phyloP scores from a whole-genome alignment of 2,113 vertebrate species.

The Charina bottae region DNA sequence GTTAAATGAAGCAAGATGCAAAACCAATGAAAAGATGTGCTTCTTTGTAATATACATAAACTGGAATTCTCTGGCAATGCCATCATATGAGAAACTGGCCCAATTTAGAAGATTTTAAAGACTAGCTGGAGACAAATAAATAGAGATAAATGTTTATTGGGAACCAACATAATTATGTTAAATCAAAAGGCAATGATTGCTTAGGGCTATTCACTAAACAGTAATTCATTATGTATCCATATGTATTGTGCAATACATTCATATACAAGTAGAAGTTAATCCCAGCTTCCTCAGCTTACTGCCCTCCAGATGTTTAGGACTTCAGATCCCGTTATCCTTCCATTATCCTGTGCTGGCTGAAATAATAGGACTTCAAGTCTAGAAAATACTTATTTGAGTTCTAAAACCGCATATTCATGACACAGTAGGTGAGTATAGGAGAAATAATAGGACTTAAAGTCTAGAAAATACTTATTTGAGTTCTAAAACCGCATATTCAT shows the following conservation, averaged over 20 bases:
- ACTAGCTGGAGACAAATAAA: neutral
- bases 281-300: neutral
- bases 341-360: neutral
- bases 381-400: slow-evolving; percentile 1
- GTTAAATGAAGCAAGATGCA: neutral
- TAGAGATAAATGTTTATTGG: slow-evolving; percentile 29
- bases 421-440: slow-evolving; percentile 19
- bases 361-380: neutral
- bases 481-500: slow-evolving; percentile 2
- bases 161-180: slow-evolving; percentile 38
- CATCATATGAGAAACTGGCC: neutral
- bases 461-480: slow-evolving; percentile 1
- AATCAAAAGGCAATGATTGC: slow-evolving; percentile 29
- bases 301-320: neutral
- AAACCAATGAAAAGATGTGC: neutral
- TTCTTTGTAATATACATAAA: neutral
- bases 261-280: slow-evolving; percentile 1
- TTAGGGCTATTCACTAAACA: neutral
- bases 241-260: neutral
- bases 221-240: neutral
- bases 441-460: neutral
- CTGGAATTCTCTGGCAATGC: neutral
- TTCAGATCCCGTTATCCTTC: neutral
- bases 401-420: neutral
- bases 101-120: neutral